Conservation (phyloP, 2,797 vertebrate genomes). For the Microctenopoma lineatum region DNA sequence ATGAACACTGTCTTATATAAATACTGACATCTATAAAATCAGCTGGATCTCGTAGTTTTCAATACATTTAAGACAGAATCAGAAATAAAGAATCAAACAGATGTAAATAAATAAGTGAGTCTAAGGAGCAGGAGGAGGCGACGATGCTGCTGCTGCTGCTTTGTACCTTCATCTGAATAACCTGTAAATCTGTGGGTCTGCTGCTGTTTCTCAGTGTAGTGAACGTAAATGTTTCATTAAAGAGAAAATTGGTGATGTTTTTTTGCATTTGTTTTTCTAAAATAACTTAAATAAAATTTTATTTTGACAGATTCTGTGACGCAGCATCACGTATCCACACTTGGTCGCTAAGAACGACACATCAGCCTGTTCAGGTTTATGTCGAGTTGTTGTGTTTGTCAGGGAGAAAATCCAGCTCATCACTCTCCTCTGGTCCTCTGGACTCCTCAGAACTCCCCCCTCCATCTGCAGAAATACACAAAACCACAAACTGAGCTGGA, state of each 20-base stretch:
- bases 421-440: conserved; percentile 82
- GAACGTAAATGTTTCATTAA: neutral
- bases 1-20: neutral
- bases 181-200: neutral
- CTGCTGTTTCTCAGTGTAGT: neutral
- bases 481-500: no score
- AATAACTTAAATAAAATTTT: neutral
- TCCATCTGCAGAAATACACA: conserved; percentile 62
- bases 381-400: neutral
- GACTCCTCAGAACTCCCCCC: conserved; percentile 4
- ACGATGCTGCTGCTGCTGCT: neutral
- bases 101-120: neutral
- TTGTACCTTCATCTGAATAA: neutral
- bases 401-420: conserved; percentile 75
- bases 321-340: neutral
- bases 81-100: neutral
- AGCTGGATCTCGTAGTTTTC: neutral
- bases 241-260: no score
- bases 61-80: neutral
- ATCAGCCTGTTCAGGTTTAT: neutral
- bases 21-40: neutral
- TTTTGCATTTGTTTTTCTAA: neutral
- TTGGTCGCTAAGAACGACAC: neutral
- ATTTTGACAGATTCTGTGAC: neutral
- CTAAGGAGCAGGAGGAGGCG: neutral